These are phyloP conservation scores for Mormyrops attenuatus DNA, from an alignment of 2,797 vertebrate species.

Conservation along the genomic window DNA sequence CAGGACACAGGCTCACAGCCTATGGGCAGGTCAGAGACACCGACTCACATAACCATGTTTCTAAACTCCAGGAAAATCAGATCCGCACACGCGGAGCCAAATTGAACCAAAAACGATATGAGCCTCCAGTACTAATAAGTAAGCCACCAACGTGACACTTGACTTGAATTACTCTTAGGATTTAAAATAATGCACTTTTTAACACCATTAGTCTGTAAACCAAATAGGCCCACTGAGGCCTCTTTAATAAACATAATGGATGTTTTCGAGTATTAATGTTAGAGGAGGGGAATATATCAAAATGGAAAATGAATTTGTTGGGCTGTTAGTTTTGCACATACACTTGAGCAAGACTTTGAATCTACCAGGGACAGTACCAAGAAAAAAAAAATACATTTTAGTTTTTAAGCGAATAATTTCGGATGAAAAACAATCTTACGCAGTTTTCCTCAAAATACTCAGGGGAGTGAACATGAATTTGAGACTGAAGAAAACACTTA, in stretches of 20 bases:
- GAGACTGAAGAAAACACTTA: conserved; percentile 29
- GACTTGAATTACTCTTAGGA: conserved; percentile 25
- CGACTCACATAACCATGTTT: background rate
- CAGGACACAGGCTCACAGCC: background rate
- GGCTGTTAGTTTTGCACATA: background rate
- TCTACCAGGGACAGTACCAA: background rate
- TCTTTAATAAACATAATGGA: conserved; percentile 26
- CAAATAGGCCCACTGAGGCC: conserved; percentile 11
- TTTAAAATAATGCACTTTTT: conserved; percentile 32
- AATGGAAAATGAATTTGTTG: conserved; percentile 2
- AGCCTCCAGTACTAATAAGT: background rate
- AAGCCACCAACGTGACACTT: conserved; percentile 34
- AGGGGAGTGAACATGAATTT: background rate
- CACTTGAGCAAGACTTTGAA: background rate
- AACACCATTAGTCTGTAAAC: conserved; percentile 25
- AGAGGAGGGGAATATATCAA: background rate
- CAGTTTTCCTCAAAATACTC: background rate
- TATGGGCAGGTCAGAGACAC: background rate
- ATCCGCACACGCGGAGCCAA: background rate
- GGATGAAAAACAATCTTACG: background rate
- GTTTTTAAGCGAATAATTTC: background rate
- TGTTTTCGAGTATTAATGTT: background rate
- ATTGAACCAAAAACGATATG: background rate
- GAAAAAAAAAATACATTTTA: background rate
- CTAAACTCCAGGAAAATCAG: background rate